Evolutionary conservation across 2,888 invertebrate genomes (phyloP), one percentile per base, ranked within the genome.

Genomic region (Parnassius orleans): DNA sequence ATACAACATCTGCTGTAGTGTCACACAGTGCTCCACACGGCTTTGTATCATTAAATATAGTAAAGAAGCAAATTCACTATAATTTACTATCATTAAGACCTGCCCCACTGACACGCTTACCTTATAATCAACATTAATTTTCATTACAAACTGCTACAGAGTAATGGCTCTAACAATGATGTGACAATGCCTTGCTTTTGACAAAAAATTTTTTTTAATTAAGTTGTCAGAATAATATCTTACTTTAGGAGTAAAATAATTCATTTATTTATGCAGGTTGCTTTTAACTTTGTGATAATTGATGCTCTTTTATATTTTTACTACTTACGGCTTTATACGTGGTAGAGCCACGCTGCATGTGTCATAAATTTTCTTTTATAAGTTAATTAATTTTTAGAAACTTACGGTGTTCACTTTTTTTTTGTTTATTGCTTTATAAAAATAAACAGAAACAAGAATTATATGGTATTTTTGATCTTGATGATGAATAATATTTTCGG

Each of bases 51-150:
- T 60, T 71, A 72, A 71, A 66, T 60, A 65, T 64, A 68, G 63
- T 72, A 71, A 76, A 76, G 69, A 72, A 72, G 71, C 72, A 58
- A 61, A 67, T 64, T 65, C 73, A 65, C 73, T 77, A 66, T 78
- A 78, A 82, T 82, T 80, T 79, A 52, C 68, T 62, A 70, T 74
- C 76, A 80, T 80, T 80, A 78, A 65, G 67, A 61, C 63, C 65
- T 72, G 71, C 63, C 74, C 73, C 71, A 74, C 68, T 76, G 77
- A 78, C 79, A 80, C 77, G 73, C 68, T 76, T 73, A 72, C 75
- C 70, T 68, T 76, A 69, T 75, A 80, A 81, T 81, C 80, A 77
- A 69, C 73, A 64, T 62, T 72, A 71, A 79, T 80, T 79, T 78
- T 65, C 53, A 60, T 64, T 63, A 66, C 70, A 71, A 73, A 73